Evolutionary conservation across 2,888 invertebrate species (phyloP).

Genomic region (Leucoma salicis): DNA sequence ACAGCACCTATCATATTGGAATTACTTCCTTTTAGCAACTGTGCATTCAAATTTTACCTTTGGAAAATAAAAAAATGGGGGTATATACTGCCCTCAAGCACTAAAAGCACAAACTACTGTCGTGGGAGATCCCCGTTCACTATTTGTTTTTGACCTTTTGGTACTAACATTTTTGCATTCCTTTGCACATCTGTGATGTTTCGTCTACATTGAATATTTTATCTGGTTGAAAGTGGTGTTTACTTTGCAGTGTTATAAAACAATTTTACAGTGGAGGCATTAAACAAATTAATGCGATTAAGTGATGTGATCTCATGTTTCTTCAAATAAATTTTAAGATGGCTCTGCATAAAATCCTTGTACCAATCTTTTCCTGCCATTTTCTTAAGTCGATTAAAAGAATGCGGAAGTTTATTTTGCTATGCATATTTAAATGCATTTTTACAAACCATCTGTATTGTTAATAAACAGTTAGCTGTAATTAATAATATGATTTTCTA

Average conservation of each 20-base stretch:
- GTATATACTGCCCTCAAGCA: neutral
- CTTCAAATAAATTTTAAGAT: neutral
- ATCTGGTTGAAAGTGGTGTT: neutral
- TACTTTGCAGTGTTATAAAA: neutral
- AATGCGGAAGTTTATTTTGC: neutral
- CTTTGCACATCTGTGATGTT: neutral
- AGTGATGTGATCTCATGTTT: conserved; percentile 2
- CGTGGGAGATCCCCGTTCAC: neutral
- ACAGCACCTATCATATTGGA: neutral
- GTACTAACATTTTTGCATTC: conserved; percentile 1
- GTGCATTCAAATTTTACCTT: neutral
- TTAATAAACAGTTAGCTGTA: too few relatives aligned
- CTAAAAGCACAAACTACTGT: neutral
- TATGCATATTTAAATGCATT: conserved; percentile 3
- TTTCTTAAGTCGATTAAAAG: neutral
- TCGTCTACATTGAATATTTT: conserved; percentile 5
- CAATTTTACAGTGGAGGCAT: neutral
- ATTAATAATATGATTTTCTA: too few relatives aligned
- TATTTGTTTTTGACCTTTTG: conserved; percentile 1
- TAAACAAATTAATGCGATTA: conserved; percentile 2
- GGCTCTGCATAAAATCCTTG: neutral
- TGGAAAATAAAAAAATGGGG: neutral
- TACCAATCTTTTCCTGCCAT: conserved; percentile 4
- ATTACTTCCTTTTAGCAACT: neutral
- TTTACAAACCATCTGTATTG: neutral